Conservation (phyloP, 1,140 invertebrate species). For the Tribolium castaneum region DNA sequence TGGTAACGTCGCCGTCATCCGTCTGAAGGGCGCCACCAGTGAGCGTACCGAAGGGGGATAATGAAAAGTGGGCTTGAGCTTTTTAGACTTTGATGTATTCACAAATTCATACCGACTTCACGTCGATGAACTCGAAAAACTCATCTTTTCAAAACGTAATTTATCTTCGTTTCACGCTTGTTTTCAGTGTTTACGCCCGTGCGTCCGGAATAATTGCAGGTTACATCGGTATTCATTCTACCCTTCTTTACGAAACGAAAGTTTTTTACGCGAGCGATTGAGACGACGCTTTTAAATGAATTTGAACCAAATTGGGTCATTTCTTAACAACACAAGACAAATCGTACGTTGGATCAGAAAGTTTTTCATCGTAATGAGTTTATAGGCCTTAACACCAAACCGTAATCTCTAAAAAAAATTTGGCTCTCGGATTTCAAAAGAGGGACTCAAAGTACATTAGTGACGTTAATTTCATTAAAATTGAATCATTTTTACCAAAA, state of each 20-base stretch:
- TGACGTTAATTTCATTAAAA: too few species aligned
- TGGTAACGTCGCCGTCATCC: slow-evolving; percentile 36
- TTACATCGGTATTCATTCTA: slow-evolving; percentile 47
- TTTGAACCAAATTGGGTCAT: too few species aligned
- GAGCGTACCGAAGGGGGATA: slow-evolving; percentile 52
- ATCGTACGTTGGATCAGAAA: too few species aligned
- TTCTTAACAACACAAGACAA: too few species aligned
- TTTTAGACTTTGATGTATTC: slow-evolving; percentile 63
- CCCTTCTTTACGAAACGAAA: neutral
- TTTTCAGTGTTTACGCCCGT: slow-evolving; percentile 57
- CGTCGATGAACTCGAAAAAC: slow-evolving; percentile 64
- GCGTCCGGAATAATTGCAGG: slow-evolving; percentile 57
- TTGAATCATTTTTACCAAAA: too few species aligned
- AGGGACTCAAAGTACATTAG: too few species aligned
- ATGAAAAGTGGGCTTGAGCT: slow-evolving; percentile 62
- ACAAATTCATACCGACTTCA: slow-evolving; percentile 63
- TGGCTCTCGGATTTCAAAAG: too few species aligned
- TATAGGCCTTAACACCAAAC: too few species aligned
- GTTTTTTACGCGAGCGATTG: too few species aligned
- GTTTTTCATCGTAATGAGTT: too few species aligned
- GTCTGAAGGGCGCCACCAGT: slow-evolving; percentile 55
- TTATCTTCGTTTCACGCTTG: slow-evolving; percentile 63
- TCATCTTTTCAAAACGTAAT: slow-evolving; percentile 63
- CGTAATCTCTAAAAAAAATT: too few species aligned
- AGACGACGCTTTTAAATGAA: too few species aligned